Conservation (phyloP, 1,140 invertebrate genomes). For the Sycobia sp. region DNA sequence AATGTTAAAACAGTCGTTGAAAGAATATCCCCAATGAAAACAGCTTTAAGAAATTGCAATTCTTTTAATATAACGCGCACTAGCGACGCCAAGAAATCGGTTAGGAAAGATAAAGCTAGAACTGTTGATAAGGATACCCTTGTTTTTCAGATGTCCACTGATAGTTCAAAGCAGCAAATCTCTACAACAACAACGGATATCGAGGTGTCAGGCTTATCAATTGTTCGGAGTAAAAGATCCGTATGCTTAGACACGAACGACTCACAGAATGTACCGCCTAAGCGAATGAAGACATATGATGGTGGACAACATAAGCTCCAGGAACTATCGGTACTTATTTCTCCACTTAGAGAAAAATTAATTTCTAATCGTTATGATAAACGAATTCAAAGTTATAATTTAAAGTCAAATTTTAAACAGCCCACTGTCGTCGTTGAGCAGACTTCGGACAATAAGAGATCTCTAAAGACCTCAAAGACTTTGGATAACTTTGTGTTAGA, state of each 20-base stretch:
- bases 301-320: slow-evolving; percentile 2
- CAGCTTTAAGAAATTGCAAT: neutral
- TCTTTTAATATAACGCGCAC: neutral
- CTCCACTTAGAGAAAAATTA: slow-evolving; percentile 10
- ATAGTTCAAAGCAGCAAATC: neutral
- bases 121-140: slow-evolving; percentile 5
- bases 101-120: neutral
- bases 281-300: neutral
- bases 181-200: neutral
- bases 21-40: neutral
- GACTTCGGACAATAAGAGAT: neutral
- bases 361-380: neutral
- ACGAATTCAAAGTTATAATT: neutral
- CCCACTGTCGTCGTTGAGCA: no score
- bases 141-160: slow-evolving; percentile 24
- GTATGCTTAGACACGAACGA: neutral
- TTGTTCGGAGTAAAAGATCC: slow-evolving; percentile 15
- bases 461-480: neutral
- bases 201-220: neutral
- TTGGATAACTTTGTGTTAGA: neutral
- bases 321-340: slow-evolving; percentile 26
- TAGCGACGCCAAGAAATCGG: neutral
- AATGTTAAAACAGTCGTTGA: no score
- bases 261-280: neutral
- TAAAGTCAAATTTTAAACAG: slow-evolving; percentile 16